Base-by-base conservation (phyloP, 2,888 invertebrate species). In the Ormyrus labotus region DNA sequence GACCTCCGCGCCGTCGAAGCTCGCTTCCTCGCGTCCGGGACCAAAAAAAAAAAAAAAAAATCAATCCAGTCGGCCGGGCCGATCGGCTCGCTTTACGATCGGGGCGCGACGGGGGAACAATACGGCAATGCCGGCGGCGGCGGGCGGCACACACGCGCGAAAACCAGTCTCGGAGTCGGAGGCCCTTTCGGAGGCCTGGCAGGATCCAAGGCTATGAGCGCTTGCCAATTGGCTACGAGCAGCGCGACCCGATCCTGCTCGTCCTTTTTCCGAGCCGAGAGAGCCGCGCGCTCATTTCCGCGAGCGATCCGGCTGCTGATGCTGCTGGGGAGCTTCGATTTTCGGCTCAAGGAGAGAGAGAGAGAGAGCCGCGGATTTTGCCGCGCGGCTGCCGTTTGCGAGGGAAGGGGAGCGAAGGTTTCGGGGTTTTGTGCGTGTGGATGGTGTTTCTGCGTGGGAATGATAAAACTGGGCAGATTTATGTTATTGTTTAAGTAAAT, bases 111-210 rank as follows among this genome's bases (percentile, higher is more conserved):
- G 53, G 53, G 58, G 45, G 45, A 72, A 71, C 61, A 80, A 78
- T 82, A 83, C 83, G 83, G 83, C 76, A 63, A 76, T 82, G 82
- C 2, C n/a, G 6, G 10, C 51, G 3, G n/a, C 2, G 48, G n/a
- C 11, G 7, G 81, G 9, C 60, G 58, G 65, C 65, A 71, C 67
- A 75, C 58, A 67, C 47, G 9, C 45, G 75, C 45, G 57, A 78
- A 84, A 85, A 84, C 85, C 85, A 85, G 84, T 85, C 85, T 79
- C 82, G 83, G 84, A 83, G 82, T 85, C 82, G 82, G 82, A 82
- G 85, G 85, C 84, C 86, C 85, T 84, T 85, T 82, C 71, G 83
- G 78, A 50, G 19, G 55, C 45, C 79, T 69, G 80, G 70, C 79
- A 78, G 85, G 84, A 84, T 85, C 83, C 83, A 85, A 85, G 85